Evolutionary conservation across 2,113 vertebrate species (phyloP).

Genomic region (Sclerurus mexicanus): DNA sequence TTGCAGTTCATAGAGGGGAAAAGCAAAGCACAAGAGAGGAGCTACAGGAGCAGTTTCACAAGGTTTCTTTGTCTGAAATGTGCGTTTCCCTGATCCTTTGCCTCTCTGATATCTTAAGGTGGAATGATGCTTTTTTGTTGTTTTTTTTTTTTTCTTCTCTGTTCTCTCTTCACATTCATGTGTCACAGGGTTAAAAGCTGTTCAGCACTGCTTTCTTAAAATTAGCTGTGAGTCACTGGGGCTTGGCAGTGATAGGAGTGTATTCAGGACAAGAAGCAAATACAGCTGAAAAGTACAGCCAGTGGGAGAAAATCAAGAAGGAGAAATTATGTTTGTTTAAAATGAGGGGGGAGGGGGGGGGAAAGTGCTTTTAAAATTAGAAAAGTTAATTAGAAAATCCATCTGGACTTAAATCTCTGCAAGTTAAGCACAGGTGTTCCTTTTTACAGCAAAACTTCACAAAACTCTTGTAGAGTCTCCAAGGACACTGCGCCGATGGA

Average conservation of each 20-base stretch:
- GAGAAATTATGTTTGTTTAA: background rate
- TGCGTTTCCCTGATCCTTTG: background rate
- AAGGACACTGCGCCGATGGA: rapidly evolving
- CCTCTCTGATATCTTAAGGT: background rate
- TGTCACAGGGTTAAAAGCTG: background rate
- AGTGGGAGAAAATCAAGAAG: background rate
- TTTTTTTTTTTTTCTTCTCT: background rate
- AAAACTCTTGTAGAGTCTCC: background rate
- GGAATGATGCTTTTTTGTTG: background rate
- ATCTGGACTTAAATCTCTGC: background rate
- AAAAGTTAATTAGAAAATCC: conserved; percentile 14
- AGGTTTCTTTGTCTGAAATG: background rate
- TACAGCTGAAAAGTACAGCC: background rate
- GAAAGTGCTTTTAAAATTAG: background rate
- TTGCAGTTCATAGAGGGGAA: background rate
- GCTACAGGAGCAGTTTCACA: background rate
- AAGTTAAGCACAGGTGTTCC: background rate
- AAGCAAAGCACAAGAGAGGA: background rate
- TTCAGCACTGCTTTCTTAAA: background rate
- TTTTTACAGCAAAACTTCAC: background rate
- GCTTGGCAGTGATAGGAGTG: background rate
- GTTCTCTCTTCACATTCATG: background rate
- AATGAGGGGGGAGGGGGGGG: background rate
- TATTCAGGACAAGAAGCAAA: conserved; percentile 18
- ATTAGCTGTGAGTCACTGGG: conserved; percentile 37